Conservation (phyloP, 2,113 vertebrate genomes). For the Rousettus leschenaultii region DNA sequence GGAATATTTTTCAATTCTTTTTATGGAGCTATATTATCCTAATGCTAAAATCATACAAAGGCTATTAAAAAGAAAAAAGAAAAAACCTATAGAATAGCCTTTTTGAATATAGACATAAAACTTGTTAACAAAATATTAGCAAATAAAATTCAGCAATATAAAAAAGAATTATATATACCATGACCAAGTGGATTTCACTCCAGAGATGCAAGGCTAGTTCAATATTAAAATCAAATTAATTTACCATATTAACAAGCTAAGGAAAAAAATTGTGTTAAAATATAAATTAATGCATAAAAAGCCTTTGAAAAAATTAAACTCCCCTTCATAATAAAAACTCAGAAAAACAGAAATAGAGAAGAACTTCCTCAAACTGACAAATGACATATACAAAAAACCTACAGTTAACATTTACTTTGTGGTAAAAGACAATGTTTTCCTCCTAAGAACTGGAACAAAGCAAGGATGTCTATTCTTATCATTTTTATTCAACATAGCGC, state of each 20-base stretch:
- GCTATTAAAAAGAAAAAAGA: neutral
- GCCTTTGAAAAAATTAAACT: neutral
- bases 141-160: neutral
- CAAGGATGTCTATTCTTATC: neutral
- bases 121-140: neutral
- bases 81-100: neutral
- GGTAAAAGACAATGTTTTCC: neutral
- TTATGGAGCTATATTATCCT: neutral
- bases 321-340: neutral
- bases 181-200: neutral
- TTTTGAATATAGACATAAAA: neutral
- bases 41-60: neutral
- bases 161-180: neutral
- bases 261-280: neutral
- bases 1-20: neutral
- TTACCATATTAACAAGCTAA: neutral
- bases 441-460: neutral
- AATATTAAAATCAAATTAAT: neutral
- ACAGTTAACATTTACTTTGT: neutral
- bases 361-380: neutral
- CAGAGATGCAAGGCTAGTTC: neutral
- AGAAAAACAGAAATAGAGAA: neutral
- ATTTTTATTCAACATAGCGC: neutral
- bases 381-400: neutral
- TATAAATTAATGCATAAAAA: neutral